A percentile compares a stretch with the other conserved stretches of the same genome.
Conservation (phyloP, 1,140 invertebrate species). For the Bombyx mandarina region DNA sequence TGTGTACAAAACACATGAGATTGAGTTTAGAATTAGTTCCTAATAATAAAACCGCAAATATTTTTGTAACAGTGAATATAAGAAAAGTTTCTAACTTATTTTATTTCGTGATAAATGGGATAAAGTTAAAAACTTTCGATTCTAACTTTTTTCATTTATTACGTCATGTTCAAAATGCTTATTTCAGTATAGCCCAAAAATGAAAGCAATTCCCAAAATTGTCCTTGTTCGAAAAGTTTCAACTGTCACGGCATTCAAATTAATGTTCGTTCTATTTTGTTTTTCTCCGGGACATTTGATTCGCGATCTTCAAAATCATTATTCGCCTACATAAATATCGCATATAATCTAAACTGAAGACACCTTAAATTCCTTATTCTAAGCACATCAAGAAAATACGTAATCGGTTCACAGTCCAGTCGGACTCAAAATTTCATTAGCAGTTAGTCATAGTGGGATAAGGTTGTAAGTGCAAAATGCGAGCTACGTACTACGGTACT, state of each 20-base stretch:
- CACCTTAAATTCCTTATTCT: no score
- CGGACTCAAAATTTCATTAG: slow-evolving; percentile 24
- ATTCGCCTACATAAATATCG: not conserved
- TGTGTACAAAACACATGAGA: not conserved
- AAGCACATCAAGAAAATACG: not conserved
- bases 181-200: slow-evolving; percentile 34
- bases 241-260: slow-evolving; percentile 66
- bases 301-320: slow-evolving; percentile 14
- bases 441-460: slow-evolving; percentile 22
- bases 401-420: slow-evolving; percentile 8
- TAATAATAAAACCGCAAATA: slow-evolving; percentile 91
- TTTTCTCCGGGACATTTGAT: slow-evolving; percentile 49
- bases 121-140: slow-evolving; percentile 68
- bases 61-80: slow-evolving; percentile 28
- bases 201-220: slow-evolving; percentile 66
- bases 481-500: not conserved
- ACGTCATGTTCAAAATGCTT: slow-evolving; percentile 64
- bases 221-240: slow-evolving; percentile 59
- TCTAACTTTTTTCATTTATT: slow-evolving; percentile 70
- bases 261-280: slow-evolving; percentile 67
- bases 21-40: slow-evolving; percentile 69
- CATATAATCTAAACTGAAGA: no score
- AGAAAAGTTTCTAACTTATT: slow-evolving; percentile 43
- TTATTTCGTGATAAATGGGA: slow-evolving; percentile 61
- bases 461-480: slow-evolving; percentile 15